Evolutionary conservation across 2,113 vertebrate species (phyloP).

Genomic region (Mellivora capensis): DNA sequence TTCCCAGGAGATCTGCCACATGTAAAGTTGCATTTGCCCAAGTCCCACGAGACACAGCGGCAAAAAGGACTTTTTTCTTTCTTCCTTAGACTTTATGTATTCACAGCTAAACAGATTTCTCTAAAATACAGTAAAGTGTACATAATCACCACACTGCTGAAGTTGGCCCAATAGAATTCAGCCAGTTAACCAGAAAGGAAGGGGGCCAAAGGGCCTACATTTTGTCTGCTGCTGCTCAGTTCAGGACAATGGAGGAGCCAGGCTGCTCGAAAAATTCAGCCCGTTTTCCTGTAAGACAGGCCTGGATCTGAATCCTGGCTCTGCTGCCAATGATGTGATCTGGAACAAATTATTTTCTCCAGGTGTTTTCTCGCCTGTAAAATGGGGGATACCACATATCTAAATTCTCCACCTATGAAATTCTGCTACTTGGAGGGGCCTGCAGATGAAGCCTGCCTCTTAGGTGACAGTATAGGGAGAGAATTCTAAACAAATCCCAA

Average conservation of each 20-base stretch:
- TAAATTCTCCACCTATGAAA: neutral
- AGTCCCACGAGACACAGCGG: neutral
- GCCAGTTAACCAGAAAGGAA: constrained; percentile 17
- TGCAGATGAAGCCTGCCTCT: neutral
- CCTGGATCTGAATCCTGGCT: neutral
- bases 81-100: neutral
- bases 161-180: neutral
- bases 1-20: constrained; percentile 17
- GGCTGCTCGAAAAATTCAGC: neutral
- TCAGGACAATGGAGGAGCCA: neutral
- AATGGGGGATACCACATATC: neutral
- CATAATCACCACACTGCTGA: neutral
- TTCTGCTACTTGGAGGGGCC: neutral
- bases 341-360: neutral
- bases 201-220: neutral
- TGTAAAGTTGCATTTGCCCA: constrained; percentile 8
- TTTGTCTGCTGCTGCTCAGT: neutral
- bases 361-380: neutral
- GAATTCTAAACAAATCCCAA: neutral
- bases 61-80: neutral
- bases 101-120: neutral
- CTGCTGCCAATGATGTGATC: neutral
- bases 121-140: neutral
- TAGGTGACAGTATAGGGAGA: neutral
- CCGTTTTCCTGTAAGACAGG: neutral